Base-by-base conservation (phyloP, 2,888 invertebrate species). In the Perdita meconis region DNA sequence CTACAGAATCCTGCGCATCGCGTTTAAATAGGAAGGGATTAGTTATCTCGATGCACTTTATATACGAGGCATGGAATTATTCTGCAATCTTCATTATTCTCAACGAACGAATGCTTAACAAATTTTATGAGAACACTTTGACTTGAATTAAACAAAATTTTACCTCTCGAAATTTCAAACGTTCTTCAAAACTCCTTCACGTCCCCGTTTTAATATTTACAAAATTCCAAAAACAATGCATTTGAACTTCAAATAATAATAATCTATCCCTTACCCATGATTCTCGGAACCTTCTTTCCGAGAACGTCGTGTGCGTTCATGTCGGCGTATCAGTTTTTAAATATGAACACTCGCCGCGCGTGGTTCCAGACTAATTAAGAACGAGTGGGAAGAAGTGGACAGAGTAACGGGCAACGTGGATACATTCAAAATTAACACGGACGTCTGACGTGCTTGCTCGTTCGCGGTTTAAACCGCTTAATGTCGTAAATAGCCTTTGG, bases 401-500 rank as follows among this genome's bases (percentile, higher is more conserved):
- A n/a, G 8, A 10, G 26, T 19, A 34, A 8, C 51, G 47, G 26
- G 66, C 66, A 70, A 68, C 47, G 61, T 19, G 80, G 56, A 69
- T 71, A 56, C 78, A 74, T 68, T 73, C 63, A 68, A 86, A 84
- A 84, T 85, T 83, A 82, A 85, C 67, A 56, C 57, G 65, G 59
- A 50, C 64, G 63, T 72, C 72, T 68, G 70, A 72, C 65, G 71
- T 73, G 72, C 65, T 70, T 53, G 56, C 66, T 61, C 67, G 55
- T 53, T 44, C 63, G 70, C 38, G 82, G 80, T 82, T 81, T 77
- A 80, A 82, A 70, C 70, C 81, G 78, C 84, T 84, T 79, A 86
- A 86, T 81, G 74, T 80, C 74, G 78, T 81, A 83, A 86, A 87
- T 80, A 79, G 65, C 79, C 83, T 84, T 81, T 69, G 80, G 81